Evolutionary conservation across 2,797 vertebrate species (phyloP), one percentile per base, ranked within the genome.

Genomic region (Crocidura indochinensis): DNA sequence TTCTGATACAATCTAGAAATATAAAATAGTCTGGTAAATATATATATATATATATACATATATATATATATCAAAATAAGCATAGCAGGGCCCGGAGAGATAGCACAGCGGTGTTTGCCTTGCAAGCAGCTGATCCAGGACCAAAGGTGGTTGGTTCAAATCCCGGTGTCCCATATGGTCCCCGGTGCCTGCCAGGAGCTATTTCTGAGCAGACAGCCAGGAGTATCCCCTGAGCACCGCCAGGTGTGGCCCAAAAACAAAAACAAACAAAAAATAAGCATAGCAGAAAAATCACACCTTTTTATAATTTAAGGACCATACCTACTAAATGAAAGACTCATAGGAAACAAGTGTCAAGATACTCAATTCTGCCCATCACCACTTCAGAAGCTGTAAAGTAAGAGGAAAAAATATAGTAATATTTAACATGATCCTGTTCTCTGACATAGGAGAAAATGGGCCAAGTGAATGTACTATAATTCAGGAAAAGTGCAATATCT

Each of bases 1-100:
- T 90, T 88, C 64, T 64, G 64, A 93, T 51, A 78, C 44, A 68
- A 64, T 7, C 88, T 26, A 65, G 51, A 88, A 82, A 79, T 31
- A 76, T 10, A 77, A 91, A 91, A 79, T 24, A 90, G 72, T 60
- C 83, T 8, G 27, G 56, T 9, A 38, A 38, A 38, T 38, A 38
- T 38, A 38, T 38, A 38, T 2, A 38, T 38, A 38, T 38, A 38
- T 38, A 19, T n/a, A n/a, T n/a, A n/a, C n/a, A n/a, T n/a, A n/a
- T n/a, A n/a, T n/a, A n/a, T n/a, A n/a, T n/a, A n/a, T n/a, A n/a
- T n/a, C n/a, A 72, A 15, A 20, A 64, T 56, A 84, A 71, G 17
- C 10, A 8, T 71, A 68, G 2, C 4, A 75, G 38, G n/a, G n/a
- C n/a, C n/a, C n/a, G n/a, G n/a, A n/a, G n/a, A n/a, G n/a, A n/a